Base-by-base conservation (phyloP, 2,113 vertebrate species). In the Ardeotis arabs region DNA sequence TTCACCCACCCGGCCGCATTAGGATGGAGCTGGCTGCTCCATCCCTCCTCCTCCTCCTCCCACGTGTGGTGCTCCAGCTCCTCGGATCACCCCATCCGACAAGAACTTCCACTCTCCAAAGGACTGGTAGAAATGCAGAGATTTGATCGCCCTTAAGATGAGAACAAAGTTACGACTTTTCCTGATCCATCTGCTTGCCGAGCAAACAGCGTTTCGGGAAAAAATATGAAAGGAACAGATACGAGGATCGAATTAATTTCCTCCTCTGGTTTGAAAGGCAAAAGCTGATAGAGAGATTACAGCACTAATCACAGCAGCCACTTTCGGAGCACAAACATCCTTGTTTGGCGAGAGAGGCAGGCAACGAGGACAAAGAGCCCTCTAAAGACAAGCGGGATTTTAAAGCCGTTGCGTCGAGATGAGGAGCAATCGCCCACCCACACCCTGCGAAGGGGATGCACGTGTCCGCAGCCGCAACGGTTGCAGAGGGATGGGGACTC, bases 371-470 rank as follows among this genome's bases (percentile, higher is more conserved):
- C 25, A n/a, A 64, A 84, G 85, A 90, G 3, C 70, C 29, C 63
- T 18, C 25, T 1, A 8, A 45, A 12, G 27, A 4, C 58, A 5
- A 11, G 55, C 19, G 13, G 66, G 25, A 3, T n/a, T 49, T 20
- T 33, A 18, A 22, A 89, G 29, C 21, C 27, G 0, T 4, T 1
- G 31, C 55, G 2, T 18, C 4, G 13, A 1, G 5, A 29, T 17
- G 58, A 23, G 0, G 0, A 5, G 69, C 0, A 2, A 27, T 13
- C 7, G 0, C 45, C 64, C 63, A 5, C 31, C 18, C 7, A 1
- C 2, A 62, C 35, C 68, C 78, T 4, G 18, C 4, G 4, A 6
- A 2, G 45, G 11, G 17, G 55, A 4, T 4, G 15, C 3, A 2
- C 3, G 21, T 7, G 7, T 33, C 55, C 27, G 41, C 41, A 44